Conservation (phyloP, 1,140 invertebrate genomes). For the Philopotamus ludificatus region DNA sequence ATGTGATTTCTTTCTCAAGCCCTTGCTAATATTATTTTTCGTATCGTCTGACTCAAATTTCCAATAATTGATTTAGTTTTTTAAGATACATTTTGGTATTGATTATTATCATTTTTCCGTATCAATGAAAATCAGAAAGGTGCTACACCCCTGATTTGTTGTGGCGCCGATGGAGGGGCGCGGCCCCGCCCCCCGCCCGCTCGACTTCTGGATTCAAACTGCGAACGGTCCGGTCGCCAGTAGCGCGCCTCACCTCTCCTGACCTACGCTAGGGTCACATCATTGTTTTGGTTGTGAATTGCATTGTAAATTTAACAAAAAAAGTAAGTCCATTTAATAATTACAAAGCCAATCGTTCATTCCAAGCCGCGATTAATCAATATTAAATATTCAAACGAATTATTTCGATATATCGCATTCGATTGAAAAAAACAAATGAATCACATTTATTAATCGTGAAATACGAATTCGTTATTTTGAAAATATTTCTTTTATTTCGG, state of each 20-base stretch:
- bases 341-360: neutral
- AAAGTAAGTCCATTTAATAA: neutral
- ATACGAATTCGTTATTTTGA: too few relatives aligned
- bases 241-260: neutral
- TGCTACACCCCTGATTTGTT: neutral
- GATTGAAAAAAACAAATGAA: neutral
- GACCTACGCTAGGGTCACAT: neutral
- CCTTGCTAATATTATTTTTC: too few relatives aligned
- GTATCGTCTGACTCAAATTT: too few relatives aligned
- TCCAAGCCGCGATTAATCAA: neutral
- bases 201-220: neutral
- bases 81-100: too few relatives aligned
- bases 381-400: neutral
- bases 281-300: constrained; percentile 10
- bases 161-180: neutral
- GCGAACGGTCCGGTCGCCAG: neutral
- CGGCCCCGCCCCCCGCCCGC: neutral
- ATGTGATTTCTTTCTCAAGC: too few relatives aligned
- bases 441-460: too few relatives aligned
- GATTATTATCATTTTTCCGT: too few relatives aligned
- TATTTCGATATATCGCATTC: neutral
- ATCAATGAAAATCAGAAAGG: too few relatives aligned
- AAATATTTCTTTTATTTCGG: too few relatives aligned
- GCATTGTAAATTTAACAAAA: neutral
- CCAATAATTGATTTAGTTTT: too few relatives aligned